A percentile compares a stretch with the other conserved stretches of the same genome.
These are phyloP conservation scores for Montipora capricornis DNA, from an alignment of 64 coral and sea anemone species.

Conservation along the genomic window DNA sequence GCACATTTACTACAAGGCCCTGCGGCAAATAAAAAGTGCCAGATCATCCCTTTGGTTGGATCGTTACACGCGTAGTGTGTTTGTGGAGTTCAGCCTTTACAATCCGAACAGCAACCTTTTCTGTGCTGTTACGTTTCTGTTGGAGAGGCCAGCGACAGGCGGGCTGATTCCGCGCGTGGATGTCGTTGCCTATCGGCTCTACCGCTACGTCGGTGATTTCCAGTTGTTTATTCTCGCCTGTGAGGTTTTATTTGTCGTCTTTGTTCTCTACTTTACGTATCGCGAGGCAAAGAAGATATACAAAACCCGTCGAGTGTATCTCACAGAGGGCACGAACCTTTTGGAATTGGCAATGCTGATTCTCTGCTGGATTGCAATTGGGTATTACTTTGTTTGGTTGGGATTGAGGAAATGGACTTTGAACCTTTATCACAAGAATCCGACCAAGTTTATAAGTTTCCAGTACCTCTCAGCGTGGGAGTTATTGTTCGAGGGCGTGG, in stretches of 20 bases:
- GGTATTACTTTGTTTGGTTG: slow-evolving; percentile 81
- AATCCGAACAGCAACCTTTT: slow-evolving; percentile 96
- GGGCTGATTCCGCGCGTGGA: slow-evolving; percentile 61
- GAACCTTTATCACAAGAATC: slow-evolving; percentile 56
- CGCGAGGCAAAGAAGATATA: slow-evolving; percentile 75
- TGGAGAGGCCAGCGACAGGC: slow-evolving; percentile 77
- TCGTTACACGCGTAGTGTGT: slow-evolving; percentile 68
- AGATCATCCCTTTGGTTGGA: slow-evolving; percentile 79
- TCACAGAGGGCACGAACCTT: slow-evolving; percentile 76
- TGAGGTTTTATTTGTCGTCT: slow-evolving; percentile 82
- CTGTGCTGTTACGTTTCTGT: slow-evolving; percentile 73
- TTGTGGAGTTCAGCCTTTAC: slow-evolving; percentile 87
- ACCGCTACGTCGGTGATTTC: slow-evolving; percentile 91
- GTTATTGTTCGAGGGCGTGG: slow-evolving; percentile 77
- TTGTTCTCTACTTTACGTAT: slow-evolving; percentile 84
- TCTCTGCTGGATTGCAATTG: slow-evolving; percentile 75
- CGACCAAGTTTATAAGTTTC: slow-evolving; percentile 82
- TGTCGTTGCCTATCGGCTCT: slow-evolving; percentile 84
- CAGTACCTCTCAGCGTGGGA: slow-evolving; percentile 89
- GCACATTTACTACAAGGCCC: slow-evolving; percentile 79
- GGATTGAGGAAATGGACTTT: slow-evolving; percentile 80
- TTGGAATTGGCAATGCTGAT: slow-evolving; percentile 66
- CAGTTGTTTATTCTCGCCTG: slow-evolving; percentile 86
- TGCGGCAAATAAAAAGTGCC: slow-evolving; percentile 56
- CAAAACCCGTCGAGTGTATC: slow-evolving; percentile 42